Evolutionary conservation across 1,140 invertebrate species (phyloP).

Genomic region (Drosophila virilis): DNA sequence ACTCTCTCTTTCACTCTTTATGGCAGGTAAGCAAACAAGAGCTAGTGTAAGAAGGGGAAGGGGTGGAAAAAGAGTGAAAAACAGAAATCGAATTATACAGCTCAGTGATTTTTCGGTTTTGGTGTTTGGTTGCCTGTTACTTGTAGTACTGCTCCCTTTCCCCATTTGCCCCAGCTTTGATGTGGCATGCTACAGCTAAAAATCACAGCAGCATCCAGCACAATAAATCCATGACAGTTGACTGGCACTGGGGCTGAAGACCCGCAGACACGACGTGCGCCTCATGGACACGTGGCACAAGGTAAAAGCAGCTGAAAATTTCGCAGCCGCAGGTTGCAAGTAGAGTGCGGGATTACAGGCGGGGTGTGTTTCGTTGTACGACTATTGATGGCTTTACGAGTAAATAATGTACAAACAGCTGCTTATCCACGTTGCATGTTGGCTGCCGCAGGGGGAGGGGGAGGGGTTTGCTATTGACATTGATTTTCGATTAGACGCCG

Average conservation of each 20-base stretch:
- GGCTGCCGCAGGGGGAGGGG: not conserved
- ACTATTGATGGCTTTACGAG: conserved; percentile 79
- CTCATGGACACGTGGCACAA: conserved; percentile 46
- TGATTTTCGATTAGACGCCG: conserved; percentile 77
- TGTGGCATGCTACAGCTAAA: conserved; percentile 79
- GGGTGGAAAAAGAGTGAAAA: conserved; percentile 58
- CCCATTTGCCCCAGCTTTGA: conserved; percentile 43
- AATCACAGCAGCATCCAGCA: conserved; percentile 66
- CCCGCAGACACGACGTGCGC: conserved; percentile 34
- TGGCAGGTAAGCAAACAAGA: conserved; percentile 68
- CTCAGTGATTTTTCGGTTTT: conserved; percentile 82
- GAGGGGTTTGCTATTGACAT: conserved; percentile 51
- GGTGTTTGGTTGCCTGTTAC: conserved; percentile 81
- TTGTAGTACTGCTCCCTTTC: conserved; percentile 45
- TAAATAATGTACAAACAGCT: conserved; percentile 83
- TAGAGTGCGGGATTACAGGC: conserved; percentile 1
- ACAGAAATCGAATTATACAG: conserved; percentile 83
- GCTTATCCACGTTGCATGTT: conserved; percentile 66
- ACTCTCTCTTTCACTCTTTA: conserved; percentile 10
- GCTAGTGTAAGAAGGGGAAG: not conserved
- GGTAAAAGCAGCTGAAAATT: conserved; percentile 42
- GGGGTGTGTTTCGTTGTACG: conserved; percentile 14
- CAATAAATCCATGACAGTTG: conserved; percentile 80
- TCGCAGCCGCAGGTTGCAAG: conserved; percentile 18
- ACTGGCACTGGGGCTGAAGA: conserved; percentile 52